A percentile compares a stretch with the other conserved stretches of the same genome.
phyloP scores from a whole-genome alignment of 1,140 invertebrate species.

The Leptinotarsa defecta region DNA sequence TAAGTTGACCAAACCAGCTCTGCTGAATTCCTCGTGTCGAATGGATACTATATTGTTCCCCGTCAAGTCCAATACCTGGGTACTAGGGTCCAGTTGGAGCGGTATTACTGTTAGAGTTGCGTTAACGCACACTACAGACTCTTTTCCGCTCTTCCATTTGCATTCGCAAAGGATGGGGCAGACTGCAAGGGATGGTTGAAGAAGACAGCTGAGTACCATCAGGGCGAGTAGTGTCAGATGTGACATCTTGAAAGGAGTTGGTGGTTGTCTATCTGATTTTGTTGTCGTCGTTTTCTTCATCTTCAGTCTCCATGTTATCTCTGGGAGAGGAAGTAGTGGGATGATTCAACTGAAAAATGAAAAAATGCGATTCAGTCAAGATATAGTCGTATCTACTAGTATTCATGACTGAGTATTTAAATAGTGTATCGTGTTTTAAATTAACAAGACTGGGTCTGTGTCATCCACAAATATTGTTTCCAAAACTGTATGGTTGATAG shows the following conservation, averaged over 20 bases:
- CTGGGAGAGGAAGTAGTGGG: neutral
- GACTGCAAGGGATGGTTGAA: conserved; percentile 57
- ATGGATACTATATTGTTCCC: conserved; percentile 71
- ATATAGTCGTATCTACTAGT: too few relatives aligned
- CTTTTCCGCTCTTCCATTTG: conserved; percentile 85
- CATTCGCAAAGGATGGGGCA: conserved; percentile 78
- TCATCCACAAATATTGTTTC: too few relatives aligned
- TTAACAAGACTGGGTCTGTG: too few relatives aligned
- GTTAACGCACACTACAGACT: conserved; percentile 76
- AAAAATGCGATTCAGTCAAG: too few relatives aligned
- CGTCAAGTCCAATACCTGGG: conserved; percentile 76
- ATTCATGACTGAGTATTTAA: too few relatives aligned
- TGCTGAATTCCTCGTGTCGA: conserved; percentile 71
- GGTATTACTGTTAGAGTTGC: conserved; percentile 74
- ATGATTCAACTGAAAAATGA: neutral
- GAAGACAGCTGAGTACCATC: conserved; percentile 43
- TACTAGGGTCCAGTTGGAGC: conserved; percentile 69
- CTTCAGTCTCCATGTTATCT: conserved; percentile 48
- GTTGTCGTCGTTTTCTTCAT: conserved; percentile 45
- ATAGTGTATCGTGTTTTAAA: too few relatives aligned
- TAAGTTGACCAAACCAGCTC: conserved; percentile 74
- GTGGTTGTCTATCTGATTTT: conserved; percentile 25
- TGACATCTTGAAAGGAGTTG: conserved; percentile 31
- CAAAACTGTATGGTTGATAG: too few relatives aligned
- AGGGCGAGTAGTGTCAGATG: conserved; percentile 31